Evolutionary conservation across 2,888 invertebrate species (phyloP).

Genomic region (Tiphia femorata): DNA sequence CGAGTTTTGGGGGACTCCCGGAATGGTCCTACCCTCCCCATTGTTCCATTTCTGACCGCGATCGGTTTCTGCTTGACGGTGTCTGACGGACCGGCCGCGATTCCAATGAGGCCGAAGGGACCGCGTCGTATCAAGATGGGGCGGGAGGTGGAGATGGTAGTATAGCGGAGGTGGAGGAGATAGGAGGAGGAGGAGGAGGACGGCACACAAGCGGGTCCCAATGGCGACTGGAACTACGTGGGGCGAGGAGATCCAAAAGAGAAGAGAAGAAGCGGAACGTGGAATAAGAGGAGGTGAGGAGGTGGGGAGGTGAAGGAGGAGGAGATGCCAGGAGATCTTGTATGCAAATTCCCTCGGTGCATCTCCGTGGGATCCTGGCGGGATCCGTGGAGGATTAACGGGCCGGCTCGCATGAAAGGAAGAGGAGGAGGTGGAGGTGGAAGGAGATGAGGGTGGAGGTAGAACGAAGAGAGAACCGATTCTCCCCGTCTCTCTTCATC

Average conservation of each 20-base stretch:
- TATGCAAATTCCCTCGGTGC: slow-evolving; percentile 68
- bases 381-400: slow-evolving; percentile 68
- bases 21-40: slow-evolving; percentile 22
- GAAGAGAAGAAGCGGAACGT: slow-evolving; percentile 56
- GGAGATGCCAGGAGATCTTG: slow-evolving; percentile 67
- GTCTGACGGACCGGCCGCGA: slow-evolving; percentile 32
- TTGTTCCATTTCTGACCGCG: slow-evolving; percentile 35
- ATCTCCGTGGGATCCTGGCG: slow-evolving; percentile 68
- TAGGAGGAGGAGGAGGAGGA: slow-evolving; percentile 41
- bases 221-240: slow-evolving; percentile 47
- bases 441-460: slow-evolving; percentile 20
- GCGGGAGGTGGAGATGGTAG: slow-evolving; percentile 35
- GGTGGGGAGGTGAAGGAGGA: slow-evolving; percentile 36
- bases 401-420: slow-evolving; percentile 68
- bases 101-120: slow-evolving; percentile 10
- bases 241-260: slow-evolving; percentile 25
- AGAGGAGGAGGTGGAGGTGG: slow-evolving; percentile 44
- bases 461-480: slow-evolving; percentile 39
- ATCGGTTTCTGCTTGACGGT: slow-evolving; percentile 28
- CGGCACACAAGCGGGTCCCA: slow-evolving; percentile 52
- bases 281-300: slow-evolving; percentile 19
- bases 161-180: slow-evolving; percentile 28
- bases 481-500: slow-evolving; percentile 14
- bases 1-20: slow-evolving; percentile 5
- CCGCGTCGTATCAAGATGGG: slow-evolving; percentile 22